These are phyloP conservation scores for Pelecanus crispus DNA, from an alignment of 2,113 vertebrate species.

Conservation along the genomic window DNA sequence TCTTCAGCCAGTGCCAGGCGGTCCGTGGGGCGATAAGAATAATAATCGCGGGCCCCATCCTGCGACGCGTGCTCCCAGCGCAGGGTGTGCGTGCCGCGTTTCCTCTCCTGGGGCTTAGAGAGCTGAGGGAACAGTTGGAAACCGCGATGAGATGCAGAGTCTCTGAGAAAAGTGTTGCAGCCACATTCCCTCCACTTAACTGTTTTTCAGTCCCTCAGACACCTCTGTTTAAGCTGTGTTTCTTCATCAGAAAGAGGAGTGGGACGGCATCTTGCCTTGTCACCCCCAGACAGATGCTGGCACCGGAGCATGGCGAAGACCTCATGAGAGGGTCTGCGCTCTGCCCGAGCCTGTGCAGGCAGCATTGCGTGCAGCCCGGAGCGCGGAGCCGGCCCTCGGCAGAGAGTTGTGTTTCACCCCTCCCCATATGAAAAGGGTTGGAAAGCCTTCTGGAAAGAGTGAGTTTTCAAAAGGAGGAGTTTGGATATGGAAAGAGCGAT, in stretches of 20 bases:
- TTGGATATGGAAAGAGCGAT: background rate
- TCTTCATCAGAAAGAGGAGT: background rate
- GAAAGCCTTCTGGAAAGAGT: conserved; percentile 13
- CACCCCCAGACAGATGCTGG: background rate
- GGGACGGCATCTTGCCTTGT: background rate
- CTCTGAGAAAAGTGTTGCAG: background rate
- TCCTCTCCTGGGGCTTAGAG: background rate
- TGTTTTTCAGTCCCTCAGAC: background rate
- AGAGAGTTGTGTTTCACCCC: background rate
- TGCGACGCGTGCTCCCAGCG: rapidly evolving
- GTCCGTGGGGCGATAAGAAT: background rate
- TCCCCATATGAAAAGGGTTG: background rate
- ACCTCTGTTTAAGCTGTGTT: background rate
- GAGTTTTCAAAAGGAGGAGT: background rate
- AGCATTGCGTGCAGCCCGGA: background rate
- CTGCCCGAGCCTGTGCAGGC: background rate
- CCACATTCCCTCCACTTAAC: background rate
- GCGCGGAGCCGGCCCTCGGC: background rate
- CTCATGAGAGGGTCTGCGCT: background rate
- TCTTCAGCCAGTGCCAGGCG: background rate
- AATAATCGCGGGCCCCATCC: background rate
- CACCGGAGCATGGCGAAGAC: background rate
- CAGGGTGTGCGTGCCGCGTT: background rate
- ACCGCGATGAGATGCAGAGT: background rate
- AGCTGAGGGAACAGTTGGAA: background rate